A percentile compares a stretch with the other conserved stretches of the same genome.
These are phyloP conservation scores for Probosciger aterrimus DNA, from an alignment of 2,113 vertebrate genomes.

Conservation along the genomic window DNA sequence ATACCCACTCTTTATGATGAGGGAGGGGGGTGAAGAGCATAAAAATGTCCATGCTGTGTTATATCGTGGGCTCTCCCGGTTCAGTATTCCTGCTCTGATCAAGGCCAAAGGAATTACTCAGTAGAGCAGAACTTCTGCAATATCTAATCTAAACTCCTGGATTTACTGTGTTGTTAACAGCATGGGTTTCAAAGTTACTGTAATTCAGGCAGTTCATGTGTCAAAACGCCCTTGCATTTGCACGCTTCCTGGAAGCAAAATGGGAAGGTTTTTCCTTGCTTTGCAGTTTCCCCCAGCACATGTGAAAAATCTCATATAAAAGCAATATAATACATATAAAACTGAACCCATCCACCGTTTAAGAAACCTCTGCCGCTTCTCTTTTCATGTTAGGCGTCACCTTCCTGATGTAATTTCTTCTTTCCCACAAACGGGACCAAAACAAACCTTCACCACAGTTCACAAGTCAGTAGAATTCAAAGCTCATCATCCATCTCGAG, in stretches of 20 bases:
- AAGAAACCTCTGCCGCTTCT: not conserved
- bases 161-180: not conserved
- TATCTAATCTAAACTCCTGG: not conserved
- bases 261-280: not conserved
- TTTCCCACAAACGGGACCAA: not conserved
- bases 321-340: not conserved
- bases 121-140: not conserved
- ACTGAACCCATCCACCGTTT: not conserved
- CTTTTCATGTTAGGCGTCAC: not conserved
- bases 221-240: not conserved
- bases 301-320: not conserved
- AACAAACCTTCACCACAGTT: not conserved
- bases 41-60: not conserved
- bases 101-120: not conserved
- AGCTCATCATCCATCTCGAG: not conserved
- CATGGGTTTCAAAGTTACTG: not conserved
- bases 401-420: constrained; percentile 9
- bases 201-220: not conserved
- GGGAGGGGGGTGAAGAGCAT: not conserved
- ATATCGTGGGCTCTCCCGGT: not conserved
- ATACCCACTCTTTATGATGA: not conserved
- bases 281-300: not conserved
- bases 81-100: not conserved
- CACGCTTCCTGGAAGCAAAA: not conserved
- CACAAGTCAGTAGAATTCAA: not conserved